Conservation (phyloP, 1,140 invertebrate species). For the Adelges cooleyi region DNA sequence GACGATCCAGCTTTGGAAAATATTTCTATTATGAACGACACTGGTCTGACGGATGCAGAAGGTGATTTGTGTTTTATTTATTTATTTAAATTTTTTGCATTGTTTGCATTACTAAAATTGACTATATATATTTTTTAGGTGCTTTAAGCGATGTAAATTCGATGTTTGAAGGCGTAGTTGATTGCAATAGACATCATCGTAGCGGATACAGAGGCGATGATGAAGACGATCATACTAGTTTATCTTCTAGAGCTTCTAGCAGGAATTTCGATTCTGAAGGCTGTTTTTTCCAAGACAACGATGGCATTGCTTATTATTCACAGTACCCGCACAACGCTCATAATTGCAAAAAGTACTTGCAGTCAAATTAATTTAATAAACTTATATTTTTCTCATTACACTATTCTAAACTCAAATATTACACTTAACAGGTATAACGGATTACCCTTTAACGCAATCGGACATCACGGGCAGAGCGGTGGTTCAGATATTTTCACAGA, state of each 20-base stretch:
- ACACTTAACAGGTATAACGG: too few species aligned
- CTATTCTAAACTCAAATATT: too few species aligned
- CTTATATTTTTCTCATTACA: too few species aligned
- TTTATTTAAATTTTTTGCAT: neutral
- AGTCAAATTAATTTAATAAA: too few species aligned
- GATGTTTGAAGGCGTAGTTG: slow-evolving; percentile 42
- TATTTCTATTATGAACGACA: slow-evolving; percentile 69
- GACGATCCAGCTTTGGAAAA: slow-evolving; percentile 73
- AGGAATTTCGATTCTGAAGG: slow-evolving; percentile 59
- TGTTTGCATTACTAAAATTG: neutral
- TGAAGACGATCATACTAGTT: slow-evolving; percentile 57
- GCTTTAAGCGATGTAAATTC: slow-evolving; percentile 75
- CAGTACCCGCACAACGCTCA: too few species aligned
- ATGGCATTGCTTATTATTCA: slow-evolving; percentile 39
- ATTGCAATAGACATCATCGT: neutral
- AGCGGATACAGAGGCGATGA: slow-evolving; percentile 19
- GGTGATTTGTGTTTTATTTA: slow-evolving; percentile 38
- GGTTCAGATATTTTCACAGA: too few species aligned
- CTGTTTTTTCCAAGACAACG: too few species aligned
- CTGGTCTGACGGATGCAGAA: slow-evolving; percentile 73
- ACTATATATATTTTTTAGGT: slow-evolving; percentile 40
- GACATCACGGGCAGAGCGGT: too few species aligned
- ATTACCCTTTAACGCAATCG: too few species aligned
- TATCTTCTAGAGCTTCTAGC: slow-evolving; percentile 64
- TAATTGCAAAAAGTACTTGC: too few species aligned